Evolutionary conservation across 2,888 invertebrate species (phyloP), one percentile per base, ranked within the genome.

Genomic region (Sinotaia quadrata): DNA sequence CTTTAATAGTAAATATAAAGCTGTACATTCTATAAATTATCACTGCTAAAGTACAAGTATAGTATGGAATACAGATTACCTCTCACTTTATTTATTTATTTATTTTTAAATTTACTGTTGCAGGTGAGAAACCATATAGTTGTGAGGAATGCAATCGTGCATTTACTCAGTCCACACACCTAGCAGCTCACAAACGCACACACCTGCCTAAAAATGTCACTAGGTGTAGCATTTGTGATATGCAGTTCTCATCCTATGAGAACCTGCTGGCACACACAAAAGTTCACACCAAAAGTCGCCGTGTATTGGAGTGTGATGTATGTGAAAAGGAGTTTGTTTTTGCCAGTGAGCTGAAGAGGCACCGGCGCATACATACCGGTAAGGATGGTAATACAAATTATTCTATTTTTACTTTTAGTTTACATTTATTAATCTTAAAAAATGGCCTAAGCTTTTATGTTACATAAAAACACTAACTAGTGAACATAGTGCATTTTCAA

Each of bases 241-340:
- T 56, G 41, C 34, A 34, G 27, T 65, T 65, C 56, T 33, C 56
- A 31, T 44, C 54, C 31, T 65, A 65, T 41, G 65, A 65, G 65
- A 56, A 37, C 65, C 54, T 65, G 31, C 54, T 65, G 44, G 56
- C 54, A 29, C 65, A 65, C 27, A 52, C 65, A 37, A 65, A 65
- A 37, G 52, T 56, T 31, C 65, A 65, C 56, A 56, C 56, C 56
- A 54, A 41, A 44, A 52, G 54, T 4, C 54, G 65, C 7, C 65
- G 65, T 18, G 65, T 65, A 2, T 44, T 65, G 54, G 65, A 65
- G 44, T 65, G 65, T 37, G 24, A 15, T 18, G 52, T n/a, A 31
- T 65, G 65, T 44, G 29, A 44, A 37, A 65, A 65, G 41, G 65
- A 65, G 33, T 65, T 65, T 31, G 65, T 65, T 47, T 65, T 65